Conservation (phyloP, 2,113 vertebrate genomes). For the Saguinus imperator region DNA sequence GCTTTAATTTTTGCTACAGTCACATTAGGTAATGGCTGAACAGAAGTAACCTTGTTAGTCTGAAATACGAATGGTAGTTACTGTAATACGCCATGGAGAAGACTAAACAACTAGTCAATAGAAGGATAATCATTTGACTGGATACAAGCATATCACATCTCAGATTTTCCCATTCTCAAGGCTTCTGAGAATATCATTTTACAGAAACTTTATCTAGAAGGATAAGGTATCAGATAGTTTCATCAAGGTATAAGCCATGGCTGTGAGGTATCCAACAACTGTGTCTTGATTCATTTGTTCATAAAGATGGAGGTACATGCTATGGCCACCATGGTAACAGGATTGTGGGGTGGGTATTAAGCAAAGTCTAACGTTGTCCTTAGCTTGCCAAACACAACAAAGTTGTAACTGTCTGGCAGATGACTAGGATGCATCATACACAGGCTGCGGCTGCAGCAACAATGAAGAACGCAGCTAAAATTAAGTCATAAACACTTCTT, state of each 20-base stretch:
- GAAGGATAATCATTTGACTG: background rate
- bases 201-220: background rate
- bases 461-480: constrained; percentile 38
- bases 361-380: constrained; percentile 1
- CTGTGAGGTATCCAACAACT: background rate
- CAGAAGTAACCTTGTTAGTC: background rate
- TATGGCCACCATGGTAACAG: background rate
- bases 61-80: background rate
- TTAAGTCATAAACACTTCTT: constrained; percentile 51
- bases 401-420: background rate
- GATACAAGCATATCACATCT: background rate
- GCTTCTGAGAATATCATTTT: background rate
- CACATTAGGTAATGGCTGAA: background rate
- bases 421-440: constrained; percentile 5
- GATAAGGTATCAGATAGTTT: background rate
- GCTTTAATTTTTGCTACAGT: background rate
- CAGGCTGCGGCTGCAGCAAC: background rate
- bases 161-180: background rate
- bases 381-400: constrained; percentile 49
- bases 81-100: background rate
- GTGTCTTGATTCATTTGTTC: background rate
- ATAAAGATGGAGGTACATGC: background rate
- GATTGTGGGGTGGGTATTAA: background rate
- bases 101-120: background rate
- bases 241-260: background rate